Evolutionary conservation across 2,113 vertebrate genomes (phyloP).

Genomic region (Myiopsitta monachus): DNA sequence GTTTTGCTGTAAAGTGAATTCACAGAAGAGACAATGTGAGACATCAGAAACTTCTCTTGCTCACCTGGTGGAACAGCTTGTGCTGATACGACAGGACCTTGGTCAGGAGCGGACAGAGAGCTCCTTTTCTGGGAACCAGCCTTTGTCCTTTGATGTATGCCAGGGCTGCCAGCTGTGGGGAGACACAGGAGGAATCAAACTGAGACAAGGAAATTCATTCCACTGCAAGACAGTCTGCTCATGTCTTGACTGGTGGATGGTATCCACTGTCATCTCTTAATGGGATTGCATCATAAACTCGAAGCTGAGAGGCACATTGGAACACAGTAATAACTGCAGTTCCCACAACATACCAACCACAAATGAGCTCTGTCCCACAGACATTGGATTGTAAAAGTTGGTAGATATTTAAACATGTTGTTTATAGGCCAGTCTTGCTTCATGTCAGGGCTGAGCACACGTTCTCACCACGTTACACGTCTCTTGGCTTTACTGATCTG

Average conservation of each 20-base stretch:
- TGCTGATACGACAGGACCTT: rapidly evolving
- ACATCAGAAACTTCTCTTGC: neutral
- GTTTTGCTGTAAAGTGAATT: neutral
- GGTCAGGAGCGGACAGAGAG: rapidly evolving
- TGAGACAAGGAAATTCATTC: neutral
- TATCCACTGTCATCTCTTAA: neutral
- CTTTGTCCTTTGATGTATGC: neutral
- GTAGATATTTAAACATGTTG: neutral
- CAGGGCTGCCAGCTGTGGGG: neutral
- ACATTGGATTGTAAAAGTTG: neutral
- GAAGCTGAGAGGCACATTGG: neutral
- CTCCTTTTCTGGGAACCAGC: neutral
- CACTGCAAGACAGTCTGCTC: rapidly evolving
- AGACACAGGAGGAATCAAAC: neutral
- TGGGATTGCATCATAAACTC: rapidly evolving
- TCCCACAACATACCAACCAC: neutral
- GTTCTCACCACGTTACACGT: neutral
- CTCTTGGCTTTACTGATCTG: neutral
- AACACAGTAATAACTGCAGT: rapidly evolving
- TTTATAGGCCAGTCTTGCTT: neutral
- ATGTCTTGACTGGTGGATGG: rapidly evolving
- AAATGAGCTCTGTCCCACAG: neutral
- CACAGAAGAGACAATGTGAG: neutral
- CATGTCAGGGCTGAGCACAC: neutral
- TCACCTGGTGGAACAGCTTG: neutral